Evolutionary conservation across 2,888 invertebrate genomes (phyloP).

Genomic region (Limnephilus auricula): DNA sequence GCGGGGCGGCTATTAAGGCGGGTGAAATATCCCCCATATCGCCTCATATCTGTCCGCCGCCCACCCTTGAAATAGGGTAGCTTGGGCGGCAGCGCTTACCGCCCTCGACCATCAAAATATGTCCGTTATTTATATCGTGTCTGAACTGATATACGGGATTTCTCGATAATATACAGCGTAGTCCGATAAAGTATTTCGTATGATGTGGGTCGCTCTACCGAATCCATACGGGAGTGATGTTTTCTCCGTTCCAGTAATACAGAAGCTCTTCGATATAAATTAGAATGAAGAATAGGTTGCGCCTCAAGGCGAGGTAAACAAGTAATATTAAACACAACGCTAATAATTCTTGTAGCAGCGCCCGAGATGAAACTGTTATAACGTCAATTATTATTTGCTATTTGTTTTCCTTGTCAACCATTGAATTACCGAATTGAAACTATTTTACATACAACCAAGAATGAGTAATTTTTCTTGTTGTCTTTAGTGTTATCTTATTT

Average conservation of each 20-base stretch:
- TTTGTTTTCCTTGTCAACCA: not conserved
- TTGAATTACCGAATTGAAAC: no score
- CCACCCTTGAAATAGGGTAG: not conserved
- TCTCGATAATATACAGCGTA: constrained; percentile 28
- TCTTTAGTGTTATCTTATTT: not conserved
- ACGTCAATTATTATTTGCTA: not conserved
- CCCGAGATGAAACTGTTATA: not conserved
- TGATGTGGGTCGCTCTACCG: constrained; percentile 23
- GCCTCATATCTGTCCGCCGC: constrained; percentile 60
- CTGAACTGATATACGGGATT: constrained; percentile 35
- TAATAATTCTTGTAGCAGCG: not conserved
- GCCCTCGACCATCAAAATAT: constrained; percentile 51
- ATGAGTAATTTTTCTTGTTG: not conserved
- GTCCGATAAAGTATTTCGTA: constrained; percentile 31
- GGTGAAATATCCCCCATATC: constrained; percentile 62
- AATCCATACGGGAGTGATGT: not conserved
- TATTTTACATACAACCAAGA: not conserved
- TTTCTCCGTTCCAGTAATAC: not conserved
- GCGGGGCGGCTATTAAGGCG: constrained; percentile 51
- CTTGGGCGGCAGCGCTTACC: constrained; percentile 8
- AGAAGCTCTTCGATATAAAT: not conserved
- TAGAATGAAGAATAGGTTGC: not conserved
- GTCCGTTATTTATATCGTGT: constrained; percentile 53
- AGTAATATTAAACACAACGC: not conserved
- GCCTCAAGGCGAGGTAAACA: not conserved